Conservation (phyloP, 64 coral and sea anemone species). For the Pocillopora verrucosa region DNA sequence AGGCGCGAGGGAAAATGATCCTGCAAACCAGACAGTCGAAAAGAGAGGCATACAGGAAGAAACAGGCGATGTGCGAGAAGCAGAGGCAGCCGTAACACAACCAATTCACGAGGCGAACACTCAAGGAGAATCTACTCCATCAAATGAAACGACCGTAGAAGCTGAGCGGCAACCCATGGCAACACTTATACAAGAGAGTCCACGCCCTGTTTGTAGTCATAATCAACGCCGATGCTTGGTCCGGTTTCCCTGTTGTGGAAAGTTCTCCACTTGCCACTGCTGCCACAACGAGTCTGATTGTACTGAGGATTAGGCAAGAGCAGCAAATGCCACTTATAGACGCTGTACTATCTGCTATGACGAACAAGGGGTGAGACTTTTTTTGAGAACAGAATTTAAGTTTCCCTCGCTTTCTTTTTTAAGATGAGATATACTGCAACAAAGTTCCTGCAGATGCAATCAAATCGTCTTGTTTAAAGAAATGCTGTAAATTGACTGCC, state of each 20-base stretch:
- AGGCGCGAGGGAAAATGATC: no score
- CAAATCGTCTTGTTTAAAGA: no score
- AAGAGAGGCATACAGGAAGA: constrained; percentile 1
- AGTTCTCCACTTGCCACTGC: constrained; percentile 67
- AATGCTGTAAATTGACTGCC: no score
- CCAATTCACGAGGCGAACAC: no score
- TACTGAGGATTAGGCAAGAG: not conserved
- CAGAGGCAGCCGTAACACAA: not conserved
- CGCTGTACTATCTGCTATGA: constrained; percentile 25
- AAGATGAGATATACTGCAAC: no score
- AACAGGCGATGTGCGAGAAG: not conserved
- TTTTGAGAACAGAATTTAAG: not conserved
- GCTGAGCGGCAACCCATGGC: no score
- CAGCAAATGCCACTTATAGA: constrained; percentile 31
- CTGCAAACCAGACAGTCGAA: not conserved
- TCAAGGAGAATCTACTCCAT: not conserved
- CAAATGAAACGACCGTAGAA: not conserved
- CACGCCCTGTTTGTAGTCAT: constrained; percentile 29
- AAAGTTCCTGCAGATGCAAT: no score
- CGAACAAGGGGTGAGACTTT: constrained; percentile 46
- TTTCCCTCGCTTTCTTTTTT: no score
- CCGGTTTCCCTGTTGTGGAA: constrained; percentile 55
- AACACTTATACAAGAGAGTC: not conserved
- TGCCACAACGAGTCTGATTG: constrained; percentile 66
- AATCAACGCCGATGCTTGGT: constrained; percentile 51